phyloP scores from a whole-genome alignment of 2,797 vertebrate genomes.

The Acanthopagrus latus region DNA sequence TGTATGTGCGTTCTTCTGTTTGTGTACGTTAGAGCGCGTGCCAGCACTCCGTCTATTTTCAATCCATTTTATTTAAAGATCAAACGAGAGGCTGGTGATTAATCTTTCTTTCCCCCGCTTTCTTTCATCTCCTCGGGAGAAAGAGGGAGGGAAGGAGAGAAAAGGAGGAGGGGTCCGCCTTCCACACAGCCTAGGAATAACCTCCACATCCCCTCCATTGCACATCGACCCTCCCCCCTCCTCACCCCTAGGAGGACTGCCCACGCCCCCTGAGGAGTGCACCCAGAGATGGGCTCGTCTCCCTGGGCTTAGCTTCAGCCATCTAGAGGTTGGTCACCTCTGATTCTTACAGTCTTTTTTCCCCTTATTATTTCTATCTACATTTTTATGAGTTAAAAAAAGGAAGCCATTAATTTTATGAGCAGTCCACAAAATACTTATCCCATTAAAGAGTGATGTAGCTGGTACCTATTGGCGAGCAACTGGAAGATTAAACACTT shows the following conservation, averaged over 20 bases:
- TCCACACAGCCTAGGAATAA: slow-evolving; percentile 77
- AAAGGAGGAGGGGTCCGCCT: slow-evolving; percentile 70
- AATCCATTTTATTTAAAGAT: slow-evolving; percentile 89
- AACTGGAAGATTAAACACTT: slow-evolving; percentile 41
- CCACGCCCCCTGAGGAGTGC: slow-evolving; percentile 48
- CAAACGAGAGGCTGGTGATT: slow-evolving; percentile 86
- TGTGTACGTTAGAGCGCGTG: slow-evolving; percentile 53
- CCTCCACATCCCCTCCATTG: slow-evolving; percentile 57
- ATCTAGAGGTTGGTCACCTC: slow-evolving; percentile 46
- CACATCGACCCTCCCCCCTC: slow-evolving; percentile 35
- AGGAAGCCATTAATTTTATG: slow-evolving; percentile 23
- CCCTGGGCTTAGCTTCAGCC: slow-evolving; percentile 38
- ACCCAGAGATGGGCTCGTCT: slow-evolving; percentile 47
- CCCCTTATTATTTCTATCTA: slow-evolving; percentile 17
- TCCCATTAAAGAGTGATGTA: slow-evolving; percentile 39
- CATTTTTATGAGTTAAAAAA: slow-evolving; percentile 46
- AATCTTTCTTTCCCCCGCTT: slow-evolving; percentile 80
- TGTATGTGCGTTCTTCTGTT: slow-evolving; percentile 19
- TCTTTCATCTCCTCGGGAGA: slow-evolving; percentile 83
- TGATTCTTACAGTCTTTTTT: slow-evolving; percentile 31
- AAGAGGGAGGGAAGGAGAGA: slow-evolving; percentile 59
- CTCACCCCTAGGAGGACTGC: slow-evolving; percentile 60
- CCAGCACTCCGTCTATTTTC: slow-evolving; percentile 71
- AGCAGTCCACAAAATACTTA: slow-evolving; percentile 25
- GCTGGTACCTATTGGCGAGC: slow-evolving; percentile 14